These are phyloP conservation scores for Leptoclinus maculatus DNA, from an alignment of 2,797 vertebrate species.

Conservation along the genomic window DNA sequence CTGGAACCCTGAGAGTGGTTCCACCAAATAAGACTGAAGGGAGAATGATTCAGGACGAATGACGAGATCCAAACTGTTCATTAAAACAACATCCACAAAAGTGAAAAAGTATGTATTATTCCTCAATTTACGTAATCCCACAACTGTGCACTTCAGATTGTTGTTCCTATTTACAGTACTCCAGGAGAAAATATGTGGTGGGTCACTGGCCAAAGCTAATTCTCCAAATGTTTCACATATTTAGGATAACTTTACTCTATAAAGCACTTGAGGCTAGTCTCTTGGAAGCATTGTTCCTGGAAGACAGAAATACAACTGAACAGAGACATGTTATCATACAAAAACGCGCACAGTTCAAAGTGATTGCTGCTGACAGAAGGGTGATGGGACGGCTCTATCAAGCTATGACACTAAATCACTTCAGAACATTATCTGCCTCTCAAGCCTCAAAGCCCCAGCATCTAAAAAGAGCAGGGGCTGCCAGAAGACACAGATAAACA, in stretches of 20 bases:
- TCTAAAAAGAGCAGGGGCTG: no score
- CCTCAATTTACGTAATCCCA: background rate
- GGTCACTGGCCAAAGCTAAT: background rate
- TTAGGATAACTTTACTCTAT: background rate
- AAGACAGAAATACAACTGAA: background rate
- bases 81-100: background rate
- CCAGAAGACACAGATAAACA: no score
- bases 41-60: background rate
- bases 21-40: background rate
- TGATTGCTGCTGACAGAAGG: background rate
- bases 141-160: background rate
- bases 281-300: background rate
- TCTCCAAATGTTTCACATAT: background rate
- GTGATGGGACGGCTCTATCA: background rate
- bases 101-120: background rate
- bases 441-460: no score
- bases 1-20: background rate
- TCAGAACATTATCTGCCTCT: no score
- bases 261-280: background rate
- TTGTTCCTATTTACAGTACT: background rate
- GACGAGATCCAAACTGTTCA: background rate
- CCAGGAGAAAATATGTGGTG: background rate
- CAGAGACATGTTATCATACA: background rate
- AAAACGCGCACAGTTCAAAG: no score
- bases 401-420: background rate